Evolutionary conservation across 2,797 vertebrate genomes (phyloP).

Genomic region (Lophotriccus pileatus): DNA sequence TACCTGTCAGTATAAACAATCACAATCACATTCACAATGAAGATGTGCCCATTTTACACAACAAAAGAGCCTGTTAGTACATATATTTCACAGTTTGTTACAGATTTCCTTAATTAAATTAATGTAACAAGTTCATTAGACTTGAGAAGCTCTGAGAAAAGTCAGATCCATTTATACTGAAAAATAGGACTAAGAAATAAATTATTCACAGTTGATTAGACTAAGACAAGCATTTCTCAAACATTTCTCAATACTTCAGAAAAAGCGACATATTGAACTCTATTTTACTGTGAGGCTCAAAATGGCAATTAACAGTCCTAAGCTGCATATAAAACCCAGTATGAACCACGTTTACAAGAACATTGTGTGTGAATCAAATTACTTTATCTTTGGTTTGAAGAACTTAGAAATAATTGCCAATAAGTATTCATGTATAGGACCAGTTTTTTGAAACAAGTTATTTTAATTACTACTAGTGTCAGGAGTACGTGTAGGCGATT

Average conservation of each 20-base stretch:
- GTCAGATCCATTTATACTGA: constrained; percentile 73
- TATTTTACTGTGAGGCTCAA: constrained; percentile 77
- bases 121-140: constrained; percentile 71
- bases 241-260: constrained; percentile 73
- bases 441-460: constrained; percentile 79
- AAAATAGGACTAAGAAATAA: constrained; percentile 76
- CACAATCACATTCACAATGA: neutral
- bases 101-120: constrained; percentile 72
- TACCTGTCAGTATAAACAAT: neutral
- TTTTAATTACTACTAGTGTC: constrained; percentile 81
- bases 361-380: constrained; percentile 82
- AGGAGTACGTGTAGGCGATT: constrained; percentile 76
- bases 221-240: constrained; percentile 78
- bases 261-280: constrained; percentile 78
- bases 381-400: constrained; percentile 80
- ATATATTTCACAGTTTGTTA: constrained; percentile 15
- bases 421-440: constrained; percentile 81
- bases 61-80: neutral
- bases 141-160: constrained; percentile 71
- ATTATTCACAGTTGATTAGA: constrained; percentile 82
- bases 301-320: constrained; percentile 80
- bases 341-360: constrained; percentile 77
- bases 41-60: neutral
- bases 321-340: constrained; percentile 77
- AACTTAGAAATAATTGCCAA: constrained; percentile 83